Evolutionary conservation across 2,888 invertebrate species (phyloP).

Genomic region (Eulithis testata): DNA sequence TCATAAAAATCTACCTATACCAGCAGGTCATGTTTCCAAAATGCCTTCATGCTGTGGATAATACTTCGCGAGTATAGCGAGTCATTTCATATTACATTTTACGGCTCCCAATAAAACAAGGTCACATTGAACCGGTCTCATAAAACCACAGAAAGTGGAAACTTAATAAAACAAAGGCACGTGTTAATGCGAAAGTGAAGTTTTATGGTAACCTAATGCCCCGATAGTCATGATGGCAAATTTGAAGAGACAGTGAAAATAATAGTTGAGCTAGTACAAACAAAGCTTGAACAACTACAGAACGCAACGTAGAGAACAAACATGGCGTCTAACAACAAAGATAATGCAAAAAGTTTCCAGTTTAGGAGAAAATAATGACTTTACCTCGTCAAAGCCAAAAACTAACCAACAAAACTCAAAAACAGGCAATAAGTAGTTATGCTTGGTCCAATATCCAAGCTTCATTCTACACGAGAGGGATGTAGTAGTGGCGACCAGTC

Average conservation of each 20-base stretch:
- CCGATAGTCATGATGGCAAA: conserved; percentile 34
- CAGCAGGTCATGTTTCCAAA: background rate
- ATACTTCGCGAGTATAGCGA: background rate
- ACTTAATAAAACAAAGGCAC: conserved; percentile 15
- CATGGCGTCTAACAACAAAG: too few relatives aligned
- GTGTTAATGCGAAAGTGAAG: conserved; percentile 20
- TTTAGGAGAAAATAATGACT: too few relatives aligned
- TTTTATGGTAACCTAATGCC: conserved; percentile 25
- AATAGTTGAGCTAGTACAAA: background rate
- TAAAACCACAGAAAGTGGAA: conserved; percentile 20
- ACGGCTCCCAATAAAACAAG: conserved; percentile 1
- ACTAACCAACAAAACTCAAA: too few relatives aligned
- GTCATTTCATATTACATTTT: conserved; percentile 3
- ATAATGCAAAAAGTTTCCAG: too few relatives aligned
- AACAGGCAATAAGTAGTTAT: too few relatives aligned
- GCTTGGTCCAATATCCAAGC: too few relatives aligned
- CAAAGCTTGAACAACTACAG: background rate
- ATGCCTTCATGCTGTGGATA: background rate
- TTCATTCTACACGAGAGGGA: too few relatives aligned
- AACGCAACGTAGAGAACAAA: too few relatives aligned
- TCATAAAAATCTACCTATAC: background rate
- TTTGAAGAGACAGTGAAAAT: conserved; percentile 43
- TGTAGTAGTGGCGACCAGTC: too few relatives aligned
- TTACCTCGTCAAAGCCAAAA: too few relatives aligned
- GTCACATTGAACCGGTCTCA: conserved; percentile 20